Percentiles rank a stretch among this genome's conserved stretches.
Conservation (phyloP, 2,797 vertebrate genomes). For the Tauraco hartlaubi region DNA sequence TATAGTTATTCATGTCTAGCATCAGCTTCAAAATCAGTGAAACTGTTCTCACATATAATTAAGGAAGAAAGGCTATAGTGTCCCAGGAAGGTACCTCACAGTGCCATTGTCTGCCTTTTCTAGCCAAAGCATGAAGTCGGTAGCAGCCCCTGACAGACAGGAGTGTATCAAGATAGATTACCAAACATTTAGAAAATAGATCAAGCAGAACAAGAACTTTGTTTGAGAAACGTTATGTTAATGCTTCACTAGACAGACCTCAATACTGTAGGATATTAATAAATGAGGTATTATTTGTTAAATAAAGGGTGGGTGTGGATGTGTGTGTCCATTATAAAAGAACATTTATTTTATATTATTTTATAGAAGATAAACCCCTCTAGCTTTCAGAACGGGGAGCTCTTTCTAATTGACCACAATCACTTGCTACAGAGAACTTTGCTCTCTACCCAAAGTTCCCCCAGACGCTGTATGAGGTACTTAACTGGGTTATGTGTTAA, state of each 20-base stretch:
- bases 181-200: constrained; percentile 26
- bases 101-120: background rate
- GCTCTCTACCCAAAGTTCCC: background rate
- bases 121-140: background rate
- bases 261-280: constrained; percentile 15
- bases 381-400: background rate
- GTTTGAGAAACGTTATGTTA: constrained; percentile 52
- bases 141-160: constrained; percentile 43
- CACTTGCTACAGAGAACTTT: background rate
- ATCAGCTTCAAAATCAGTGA: background rate
- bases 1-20: background rate
- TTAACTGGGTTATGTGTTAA: background rate
- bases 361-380: background rate
- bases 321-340: background rate
- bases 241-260: constrained; percentile 10
- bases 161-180: constrained; percentile 43
- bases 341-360: background rate
- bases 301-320: background rate
- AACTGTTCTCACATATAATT: background rate
- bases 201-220: constrained; percentile 57
- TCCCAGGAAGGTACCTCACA: background rate
- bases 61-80: background rate
- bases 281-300: constrained; percentile 10
- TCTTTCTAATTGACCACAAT: background rate
- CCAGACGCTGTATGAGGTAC: background rate